Evolutionary conservation across 2,113 vertebrate genomes (phyloP).

Genomic region (Leiothrix lutea): DNA sequence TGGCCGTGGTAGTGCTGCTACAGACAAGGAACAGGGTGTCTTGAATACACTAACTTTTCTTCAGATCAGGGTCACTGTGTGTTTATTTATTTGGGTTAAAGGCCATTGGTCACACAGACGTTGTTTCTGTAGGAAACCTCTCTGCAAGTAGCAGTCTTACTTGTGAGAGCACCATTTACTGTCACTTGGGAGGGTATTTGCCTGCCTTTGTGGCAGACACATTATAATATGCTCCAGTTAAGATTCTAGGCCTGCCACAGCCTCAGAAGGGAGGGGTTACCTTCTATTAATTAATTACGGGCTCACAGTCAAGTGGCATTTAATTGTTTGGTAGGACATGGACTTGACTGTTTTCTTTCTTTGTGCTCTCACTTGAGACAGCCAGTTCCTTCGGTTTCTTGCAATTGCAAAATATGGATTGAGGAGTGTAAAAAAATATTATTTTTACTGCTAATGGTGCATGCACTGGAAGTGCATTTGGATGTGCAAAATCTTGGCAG

Average conservation of each 20-base stretch:
- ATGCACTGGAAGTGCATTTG: neutral
- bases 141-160: neutral
- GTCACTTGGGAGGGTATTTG: neutral
- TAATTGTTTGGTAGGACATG: neutral
- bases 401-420: neutral
- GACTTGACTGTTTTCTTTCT: neutral
- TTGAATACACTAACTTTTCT: neutral
- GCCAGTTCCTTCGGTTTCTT: neutral
- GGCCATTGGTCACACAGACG: neutral
- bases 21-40: neutral
- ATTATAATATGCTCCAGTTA: neutral
- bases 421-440: neutral
- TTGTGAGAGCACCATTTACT: neutral
- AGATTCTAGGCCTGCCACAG: neutral
- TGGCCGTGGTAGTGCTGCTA: neutral
- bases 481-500: neutral
- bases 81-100: neutral
- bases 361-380: neutral
- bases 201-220: neutral
- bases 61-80: neutral
- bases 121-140: neutral
- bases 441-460: neutral
- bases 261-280: neutral
- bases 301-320: neutral
- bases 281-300: neutral